Evolutionary conservation across 2,113 vertebrate species (phyloP), one percentile per base, ranked within the genome.

Genomic region (Galemys pyrenaicus): DNA sequence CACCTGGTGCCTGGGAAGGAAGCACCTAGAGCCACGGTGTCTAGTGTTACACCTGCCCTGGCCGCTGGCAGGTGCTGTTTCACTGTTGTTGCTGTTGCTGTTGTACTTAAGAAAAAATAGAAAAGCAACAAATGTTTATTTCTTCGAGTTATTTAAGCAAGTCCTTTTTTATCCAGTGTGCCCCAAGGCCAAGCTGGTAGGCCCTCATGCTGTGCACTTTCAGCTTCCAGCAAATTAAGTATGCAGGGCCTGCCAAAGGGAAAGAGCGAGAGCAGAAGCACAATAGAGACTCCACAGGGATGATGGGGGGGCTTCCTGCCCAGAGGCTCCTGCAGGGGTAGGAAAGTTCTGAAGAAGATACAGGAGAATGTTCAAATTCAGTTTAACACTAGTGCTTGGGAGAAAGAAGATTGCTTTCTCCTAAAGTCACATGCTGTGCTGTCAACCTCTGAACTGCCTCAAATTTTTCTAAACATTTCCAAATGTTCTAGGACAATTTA

Each of bases 381-480:
- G 24, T 32, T 74, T 15, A 22, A 12, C 22, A 30, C 12, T 32
- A 20, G 56, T 16, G 56, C 68, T 64, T 24, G 11, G 68, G 28
- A 10, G 28, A 22, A 94, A 67, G 35, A 91, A 58, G 20, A 24
- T 6, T 65, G 64, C 32, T n/a, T 68, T 68, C 56, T 87, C 73
- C 32, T 84, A 56, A 39, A 71, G 12, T 77, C 56, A 39, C 35
- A 0, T 75, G 68, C 58, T 58, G 54, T 30, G 54, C 41, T 80
- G 0, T 46, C 71, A 41, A 22, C 73, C 49, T 65, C 62, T 28
- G n/a, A 26, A 32, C 62, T 86, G 73, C 67, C 73, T 86, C n/a
- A 49, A 32, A 62, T 35, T 85, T 86, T 81, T 74, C 87, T 84
- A 26, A 87, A 64, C 49, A 8, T 80, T 62, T 51, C 60, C 73